Evolutionary conservation across 1,140 invertebrate genomes (phyloP).

Genomic region (Trichogramma pretiosum): DNA sequence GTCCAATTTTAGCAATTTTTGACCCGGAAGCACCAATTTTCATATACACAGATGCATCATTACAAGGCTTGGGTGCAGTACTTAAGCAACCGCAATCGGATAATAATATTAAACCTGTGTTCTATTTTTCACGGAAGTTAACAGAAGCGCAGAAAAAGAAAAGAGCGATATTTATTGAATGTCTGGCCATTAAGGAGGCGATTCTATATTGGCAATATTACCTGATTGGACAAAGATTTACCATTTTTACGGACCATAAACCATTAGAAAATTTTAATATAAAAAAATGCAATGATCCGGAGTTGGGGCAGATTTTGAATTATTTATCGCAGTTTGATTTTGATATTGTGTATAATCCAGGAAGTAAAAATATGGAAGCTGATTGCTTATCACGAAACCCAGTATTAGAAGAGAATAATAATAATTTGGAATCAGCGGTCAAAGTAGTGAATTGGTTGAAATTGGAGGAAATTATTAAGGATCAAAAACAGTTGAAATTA

Average conservation of each 20-base stretch:
- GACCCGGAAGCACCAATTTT: conserved; percentile 17
- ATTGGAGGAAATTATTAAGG: conserved; percentile 10
- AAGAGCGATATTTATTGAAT: no score
- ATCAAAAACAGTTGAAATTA: conserved; percentile 18
- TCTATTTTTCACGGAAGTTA: no score
- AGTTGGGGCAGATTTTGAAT: not conserved
- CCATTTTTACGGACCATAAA: no score
- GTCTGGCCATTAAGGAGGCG: no score
- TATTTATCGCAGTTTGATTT: not conserved
- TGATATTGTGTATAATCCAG: conserved; percentile 10
- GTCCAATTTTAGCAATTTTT: conserved; percentile 17
- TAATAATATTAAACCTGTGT: no score
- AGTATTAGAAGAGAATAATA: conserved; percentile 11
- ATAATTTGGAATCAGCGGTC: no score
- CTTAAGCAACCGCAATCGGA: no score
- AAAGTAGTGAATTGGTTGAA: no score
- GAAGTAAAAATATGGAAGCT: conserved; percentile 12
- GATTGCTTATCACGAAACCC: conserved; percentile 17
- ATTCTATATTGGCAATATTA: not conserved
- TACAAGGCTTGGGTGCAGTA: no score
- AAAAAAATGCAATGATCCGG: not conserved
- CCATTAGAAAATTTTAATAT: conserved; percentile 17
- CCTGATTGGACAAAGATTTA: not conserved
- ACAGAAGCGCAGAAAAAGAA: no score
- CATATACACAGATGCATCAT: conserved; percentile 22